Base-by-base conservation (phyloP, 2,888 invertebrate genomes). In the Blastobasis lacticolella region DNA sequence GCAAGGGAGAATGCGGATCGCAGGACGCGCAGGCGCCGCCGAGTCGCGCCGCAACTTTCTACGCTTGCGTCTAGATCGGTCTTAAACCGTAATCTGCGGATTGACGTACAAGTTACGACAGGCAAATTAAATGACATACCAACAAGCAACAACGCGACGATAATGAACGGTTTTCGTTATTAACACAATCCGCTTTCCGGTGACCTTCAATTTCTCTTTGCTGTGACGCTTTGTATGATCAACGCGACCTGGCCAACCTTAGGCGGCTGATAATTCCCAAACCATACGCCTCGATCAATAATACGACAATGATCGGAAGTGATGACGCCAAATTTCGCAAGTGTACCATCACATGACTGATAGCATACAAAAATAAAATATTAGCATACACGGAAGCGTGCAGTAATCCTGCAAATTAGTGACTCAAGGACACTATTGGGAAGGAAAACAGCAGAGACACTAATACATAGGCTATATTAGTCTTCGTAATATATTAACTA, bases 11-110 rank as follows among this genome's bases (percentile, higher is more conserved):
- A 84, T 81, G 81, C 85, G 81, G 77, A 75, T 82, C 80, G 81
- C 87, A 86, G 88, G 88, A 88, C 84, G 65, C 71, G 67, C 74
- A 75, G 88, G 88, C 88, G 88, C 88, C 88, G 73, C 63, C 57
- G 67, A 78, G 88, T 85, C 87, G 87, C 87, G 87, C 77, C 87
- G 68, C 86, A 84, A 87, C 88, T 88, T 88, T 88, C 88, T 88
- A 88, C 88, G 75, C 70, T 77, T 71, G 76, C 78, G 84, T 87
- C 85, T 87, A 87, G 81, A 88, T 73, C 82, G 74, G 74, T 82
- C 77, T 83, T 85, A 84, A 82, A 83, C 86, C 71, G 85, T 85
- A 87, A 87, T 87, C 86, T 78, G 76, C 75, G 75, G 85, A 84
- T 86, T 86, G 87, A 86, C 84, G 82, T 78, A 82, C 81, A 79